Conservation (phyloP, 1,140 invertebrate genomes). For the Zophobas morio region DNA sequence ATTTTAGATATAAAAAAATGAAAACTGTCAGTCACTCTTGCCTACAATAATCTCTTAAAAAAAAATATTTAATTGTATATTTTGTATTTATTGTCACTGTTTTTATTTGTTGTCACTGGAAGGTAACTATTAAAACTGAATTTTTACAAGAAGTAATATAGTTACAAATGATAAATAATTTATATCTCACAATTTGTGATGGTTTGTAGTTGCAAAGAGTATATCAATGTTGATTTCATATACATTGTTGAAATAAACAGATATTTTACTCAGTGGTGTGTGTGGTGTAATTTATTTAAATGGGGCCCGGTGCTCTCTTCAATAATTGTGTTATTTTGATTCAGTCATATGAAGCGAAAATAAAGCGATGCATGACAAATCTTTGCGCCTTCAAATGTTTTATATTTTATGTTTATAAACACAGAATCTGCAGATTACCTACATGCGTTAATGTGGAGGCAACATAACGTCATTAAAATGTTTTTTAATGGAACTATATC, state of each 20-base stretch:
- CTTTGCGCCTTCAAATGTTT: neutral
- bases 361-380: neutral
- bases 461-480: too few relatives aligned
- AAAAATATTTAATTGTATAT: slow-evolving; percentile 23
- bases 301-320: neutral
- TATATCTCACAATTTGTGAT: slow-evolving; percentile 38
- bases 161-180: slow-evolving; percentile 36
- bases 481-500: too few relatives aligned
- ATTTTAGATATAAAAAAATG: slow-evolving; percentile 30
- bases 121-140: slow-evolving; percentile 10
- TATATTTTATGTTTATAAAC: neutral
- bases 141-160: slow-evolving; percentile 23
- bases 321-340: too few relatives aligned
- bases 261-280: slow-evolving; percentile 38
- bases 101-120: slow-evolving; percentile 11
- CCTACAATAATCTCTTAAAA: slow-evolving; percentile 31
- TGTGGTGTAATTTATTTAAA: neutral
- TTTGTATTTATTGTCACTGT: slow-evolving; percentile 26
- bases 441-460: too few relatives aligned
- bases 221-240: slow-evolving; percentile 51
- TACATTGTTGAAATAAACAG: slow-evolving; percentile 50
- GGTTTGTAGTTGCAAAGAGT: slow-evolving; percentile 47
- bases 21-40: slow-evolving; percentile 41
- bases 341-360: neutral
- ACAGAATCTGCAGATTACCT: too few relatives aligned